Conservation (phyloP, 2,797 vertebrate genomes). For the Rhinatrema bivittatum region DNA sequence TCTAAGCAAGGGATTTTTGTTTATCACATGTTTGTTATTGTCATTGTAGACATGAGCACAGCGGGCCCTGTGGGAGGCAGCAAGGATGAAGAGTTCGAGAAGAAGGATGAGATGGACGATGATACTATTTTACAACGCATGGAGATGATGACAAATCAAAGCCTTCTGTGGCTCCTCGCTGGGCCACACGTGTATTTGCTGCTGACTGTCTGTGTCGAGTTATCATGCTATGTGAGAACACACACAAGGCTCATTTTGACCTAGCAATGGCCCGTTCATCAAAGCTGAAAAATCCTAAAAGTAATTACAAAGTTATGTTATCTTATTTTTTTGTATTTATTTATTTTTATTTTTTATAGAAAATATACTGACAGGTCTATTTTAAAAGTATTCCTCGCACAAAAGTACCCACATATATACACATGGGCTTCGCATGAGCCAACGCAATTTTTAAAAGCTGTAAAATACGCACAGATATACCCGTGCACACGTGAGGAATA, state of each 20-base stretch:
- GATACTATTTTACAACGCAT: constrained; percentile 91
- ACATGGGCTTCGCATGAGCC: too few relatives aligned
- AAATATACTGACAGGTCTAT: too few relatives aligned
- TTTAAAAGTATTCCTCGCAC: too few relatives aligned
- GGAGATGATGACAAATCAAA: constrained; percentile 93
- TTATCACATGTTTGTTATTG: too few relatives aligned
- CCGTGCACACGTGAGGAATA: too few relatives aligned
- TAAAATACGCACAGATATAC: too few relatives aligned
- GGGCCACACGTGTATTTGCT: constrained; percentile 94
- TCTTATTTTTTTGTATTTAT: neutral
- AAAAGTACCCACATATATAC: too few relatives aligned
- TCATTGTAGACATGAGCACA: constrained; percentile 72
- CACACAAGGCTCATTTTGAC: constrained; percentile 84
- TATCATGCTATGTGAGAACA: constrained; percentile 87
- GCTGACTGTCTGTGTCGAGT: constrained; percentile 93
- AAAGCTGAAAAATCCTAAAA: constrained; percentile 80
- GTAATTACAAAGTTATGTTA: constrained; percentile 58
- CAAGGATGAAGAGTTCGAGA: constrained; percentile 89
- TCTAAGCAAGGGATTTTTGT: too few relatives aligned
- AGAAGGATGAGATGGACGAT: constrained; percentile 96
- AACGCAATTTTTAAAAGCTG: too few relatives aligned
- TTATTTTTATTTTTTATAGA: neutral
- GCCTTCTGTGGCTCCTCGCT: constrained; percentile 92
- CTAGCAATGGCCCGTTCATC: constrained; percentile 80
- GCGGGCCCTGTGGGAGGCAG: constrained; percentile 67